phyloP scores from a whole-genome alignment of 2,888 invertebrate genomes.

The Rhimphoctona megacephalus region DNA sequence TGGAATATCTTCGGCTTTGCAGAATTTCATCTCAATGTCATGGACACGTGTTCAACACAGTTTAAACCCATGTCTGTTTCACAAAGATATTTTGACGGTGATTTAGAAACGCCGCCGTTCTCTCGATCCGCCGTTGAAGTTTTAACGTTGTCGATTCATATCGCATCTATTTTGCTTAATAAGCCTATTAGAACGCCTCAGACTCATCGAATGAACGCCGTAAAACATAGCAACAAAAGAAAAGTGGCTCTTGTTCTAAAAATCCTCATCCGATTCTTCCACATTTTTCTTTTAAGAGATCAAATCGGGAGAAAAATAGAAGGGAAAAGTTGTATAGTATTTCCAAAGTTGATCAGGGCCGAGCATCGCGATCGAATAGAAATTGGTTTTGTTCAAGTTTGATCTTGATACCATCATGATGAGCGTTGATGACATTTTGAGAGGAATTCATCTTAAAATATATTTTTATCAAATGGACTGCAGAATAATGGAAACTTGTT shows the following conservation, averaged over 20 bases:
- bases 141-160: slow-evolving; percentile 54
- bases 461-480: too few relatives aligned
- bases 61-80: background rate
- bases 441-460: background rate
- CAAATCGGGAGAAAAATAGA: background rate
- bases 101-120: background rate
- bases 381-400: slow-evolving; percentile 38
- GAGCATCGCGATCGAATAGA: slow-evolving; percentile 20
- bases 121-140: background rate
- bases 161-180: slow-evolving; percentile 65
- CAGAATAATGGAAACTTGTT: too few relatives aligned
- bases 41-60: background rate
- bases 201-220: slow-evolving; percentile 18
- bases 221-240: background rate
- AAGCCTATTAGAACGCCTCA: slow-evolving; percentile 58
- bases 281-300: background rate
- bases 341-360: background rate
- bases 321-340: background rate
- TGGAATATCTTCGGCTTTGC: background rate
- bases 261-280: background rate
- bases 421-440: slow-evolving; percentile 47
- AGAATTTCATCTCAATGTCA: background rate
- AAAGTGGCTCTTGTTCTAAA: background rate
- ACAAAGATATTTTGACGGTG: background rate
- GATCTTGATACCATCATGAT: slow-evolving; percentile 52